Conservation (phyloP, 1,140 invertebrate genomes). For the Nephotettix cincticeps region DNA sequence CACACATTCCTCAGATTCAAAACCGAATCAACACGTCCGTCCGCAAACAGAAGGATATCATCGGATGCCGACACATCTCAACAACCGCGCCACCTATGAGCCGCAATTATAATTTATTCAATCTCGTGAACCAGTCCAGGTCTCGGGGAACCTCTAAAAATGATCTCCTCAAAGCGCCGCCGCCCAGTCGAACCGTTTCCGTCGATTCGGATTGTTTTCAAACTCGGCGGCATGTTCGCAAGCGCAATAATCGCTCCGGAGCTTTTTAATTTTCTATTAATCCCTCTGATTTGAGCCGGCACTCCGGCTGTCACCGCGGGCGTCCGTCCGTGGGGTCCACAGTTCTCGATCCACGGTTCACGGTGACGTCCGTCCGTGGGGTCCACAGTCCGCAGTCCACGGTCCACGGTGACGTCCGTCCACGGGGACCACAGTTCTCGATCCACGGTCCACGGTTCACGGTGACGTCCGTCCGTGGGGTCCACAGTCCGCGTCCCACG, state of each 20-base stretch:
- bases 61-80: not conserved
- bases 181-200: not conserved
- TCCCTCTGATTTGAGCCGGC: not conserved
- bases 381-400: no score
- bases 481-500: no score
- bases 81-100: not conserved
- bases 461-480: no score
- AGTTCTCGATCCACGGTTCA: no score
- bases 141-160: not conserved
- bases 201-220: conserved; percentile 10
- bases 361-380: no score
- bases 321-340: no score
- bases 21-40: no score
- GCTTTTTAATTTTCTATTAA: not conserved
- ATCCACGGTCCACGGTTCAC: no score
- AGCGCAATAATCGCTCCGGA: not conserved
- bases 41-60: no score
- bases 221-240: conserved; percentile 3
- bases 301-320: not conserved
- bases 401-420: no score
- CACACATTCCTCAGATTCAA: no score
- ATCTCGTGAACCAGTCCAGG: not conserved
- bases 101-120: conserved; percentile 10
- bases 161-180: not conserved
- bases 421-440: no score